Percentiles rank a stretch among this genome's conserved stretches.
phyloP scores from a whole-genome alignment of 2,888 invertebrate genomes.

The Apodemia hepburni region DNA sequence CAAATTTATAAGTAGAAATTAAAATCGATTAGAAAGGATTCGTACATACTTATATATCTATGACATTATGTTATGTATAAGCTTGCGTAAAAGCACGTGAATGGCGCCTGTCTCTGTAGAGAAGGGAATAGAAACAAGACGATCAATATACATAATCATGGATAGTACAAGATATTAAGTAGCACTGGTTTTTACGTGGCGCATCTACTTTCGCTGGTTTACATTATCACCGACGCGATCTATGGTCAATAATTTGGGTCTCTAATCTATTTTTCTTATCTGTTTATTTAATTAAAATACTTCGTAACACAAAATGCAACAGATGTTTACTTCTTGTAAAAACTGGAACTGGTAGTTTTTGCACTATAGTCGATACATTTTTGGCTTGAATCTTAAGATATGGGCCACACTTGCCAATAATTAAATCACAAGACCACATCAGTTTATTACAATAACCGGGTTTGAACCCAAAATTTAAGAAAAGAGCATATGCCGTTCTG shows the following conservation, averaged over 20 bases:
- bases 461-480: no score
- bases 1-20: neutral
- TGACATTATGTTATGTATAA: slow-evolving; percentile 7
- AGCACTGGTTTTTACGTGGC: neutral
- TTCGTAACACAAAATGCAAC: no score
- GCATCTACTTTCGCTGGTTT: neutral
- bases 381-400: no score
- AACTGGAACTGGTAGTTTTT: no score
- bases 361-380: no score
- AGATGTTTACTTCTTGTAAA: no score
- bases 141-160: slow-evolving; percentile 2
- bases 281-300: no score
- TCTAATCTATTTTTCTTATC: no score
- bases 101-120: slow-evolving; percentile 6
- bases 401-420: no score
- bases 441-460: no score
- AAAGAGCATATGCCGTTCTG: no score
- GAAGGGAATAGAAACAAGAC: slow-evolving; percentile 4
- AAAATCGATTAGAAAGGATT: slow-evolving; percentile 2
- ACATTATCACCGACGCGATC: neutral
- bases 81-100: slow-evolving; percentile 11
- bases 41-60: neutral
- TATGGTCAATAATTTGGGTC: neutral
- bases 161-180: slow-evolving; percentile 12
- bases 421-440: no score